Evolutionary conservation across 2,888 invertebrate species (phyloP), one percentile per base, ranked within the genome.

Genomic region (Heterodera filipjevi): DNA sequence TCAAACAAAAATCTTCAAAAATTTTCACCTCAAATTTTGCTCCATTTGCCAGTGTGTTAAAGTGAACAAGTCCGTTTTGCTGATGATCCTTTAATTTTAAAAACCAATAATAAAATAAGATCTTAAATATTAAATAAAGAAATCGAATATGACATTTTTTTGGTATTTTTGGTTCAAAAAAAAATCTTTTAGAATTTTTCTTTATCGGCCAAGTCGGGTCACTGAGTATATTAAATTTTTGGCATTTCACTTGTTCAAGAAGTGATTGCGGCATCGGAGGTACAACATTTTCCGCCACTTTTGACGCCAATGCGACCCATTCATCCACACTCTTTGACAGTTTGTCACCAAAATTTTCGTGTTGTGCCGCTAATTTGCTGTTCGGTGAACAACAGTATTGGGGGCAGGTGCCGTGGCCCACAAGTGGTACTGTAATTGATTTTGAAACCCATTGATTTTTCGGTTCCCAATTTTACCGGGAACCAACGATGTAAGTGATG

Each of bases 1-100:
- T n/a, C n/a, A n/a, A n/a, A n/a, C n/a, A n/a, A n/a, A n/a, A n/a
- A n/a, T n/a, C n/a, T n/a, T n/a, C n/a, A n/a, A n/a, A n/a, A n/a
- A n/a, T n/a, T n/a, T 22, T 44, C 35, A 74, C 74, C n/a, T 75
- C 75, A 44, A 75, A 53, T 59, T 75, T 75, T 22, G 53, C 22
- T 27, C 75, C 75, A 33, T 76, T 76, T 68, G 68, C 76, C 32
- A 76, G 27, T 39, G 49, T 30, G 30, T 46, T 39, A 5, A 22
- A 39, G 27, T 76, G 22, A 3, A 6, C 39, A 35, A 27, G 39
- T 2, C n/a, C 8, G 32, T 39, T 68, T 12, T 33, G 27, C 27
- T 39, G 35, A n/a, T n/a, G n/a, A 19, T 68, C 68, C 35, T 32
- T 68, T 22, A 33, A 39, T 6, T 68, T 68, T 32, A 5, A 39